Conservation (phyloP, 2,113 vertebrate species). For the Cisticola juncidis region DNA sequence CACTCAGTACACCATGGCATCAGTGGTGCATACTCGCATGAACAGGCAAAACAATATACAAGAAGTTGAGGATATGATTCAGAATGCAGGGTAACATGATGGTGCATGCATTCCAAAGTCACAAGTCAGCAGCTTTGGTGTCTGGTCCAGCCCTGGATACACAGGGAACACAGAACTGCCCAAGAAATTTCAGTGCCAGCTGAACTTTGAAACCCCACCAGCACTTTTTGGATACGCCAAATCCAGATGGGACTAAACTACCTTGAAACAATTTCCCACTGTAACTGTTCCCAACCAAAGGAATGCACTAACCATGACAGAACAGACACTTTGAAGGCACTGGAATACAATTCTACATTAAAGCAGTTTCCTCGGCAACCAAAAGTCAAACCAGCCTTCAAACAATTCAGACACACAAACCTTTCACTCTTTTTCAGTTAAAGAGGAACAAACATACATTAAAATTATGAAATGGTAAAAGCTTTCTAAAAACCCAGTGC, state of each 20-base stretch:
- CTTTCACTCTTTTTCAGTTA: slow-evolving; percentile 3
- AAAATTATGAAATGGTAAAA: background rate
- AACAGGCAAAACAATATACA: background rate
- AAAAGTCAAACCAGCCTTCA: background rate
- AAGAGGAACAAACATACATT: background rate
- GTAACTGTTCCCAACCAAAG: background rate
- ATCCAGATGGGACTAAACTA: background rate
- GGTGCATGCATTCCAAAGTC: background rate
- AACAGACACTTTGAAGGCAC: background rate
- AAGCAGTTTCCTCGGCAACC: slow-evolving; percentile 47
- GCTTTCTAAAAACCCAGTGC: background rate
- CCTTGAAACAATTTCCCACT: background rate
- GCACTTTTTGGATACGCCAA: background rate
- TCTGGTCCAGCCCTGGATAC: rapidly evolving
- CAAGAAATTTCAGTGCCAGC: background rate
- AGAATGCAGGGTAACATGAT: background rate
- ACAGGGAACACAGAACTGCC: rapidly evolving
- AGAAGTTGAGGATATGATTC: background rate
- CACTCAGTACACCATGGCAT: background rate
- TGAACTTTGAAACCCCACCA: background rate
- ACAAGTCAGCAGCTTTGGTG: background rate
- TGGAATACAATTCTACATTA: background rate
- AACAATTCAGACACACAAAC: background rate
- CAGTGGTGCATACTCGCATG: background rate
- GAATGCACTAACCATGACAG: background rate